Evolutionary conservation across 2,113 vertebrate species (phyloP).

Genomic region (Camelus bactrianus): DNA sequence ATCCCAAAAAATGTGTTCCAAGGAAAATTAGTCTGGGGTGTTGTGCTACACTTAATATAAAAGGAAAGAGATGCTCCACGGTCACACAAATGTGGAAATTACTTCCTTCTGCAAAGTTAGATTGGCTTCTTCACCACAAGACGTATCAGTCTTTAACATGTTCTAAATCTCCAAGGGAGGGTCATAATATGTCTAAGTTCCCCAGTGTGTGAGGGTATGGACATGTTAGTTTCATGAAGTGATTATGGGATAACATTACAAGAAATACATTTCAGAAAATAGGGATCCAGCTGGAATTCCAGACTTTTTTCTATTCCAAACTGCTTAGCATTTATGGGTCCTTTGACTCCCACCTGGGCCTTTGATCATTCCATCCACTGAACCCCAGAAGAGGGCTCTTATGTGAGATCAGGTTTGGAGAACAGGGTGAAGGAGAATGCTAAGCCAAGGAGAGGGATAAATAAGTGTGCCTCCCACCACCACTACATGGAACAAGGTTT

Average conservation of each 20-base stretch:
- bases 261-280: slow-evolving; percentile 38
- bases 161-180: not conserved
- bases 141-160: not conserved
- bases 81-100: not conserved
- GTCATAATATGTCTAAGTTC: not conserved
- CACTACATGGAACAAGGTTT: not conserved
- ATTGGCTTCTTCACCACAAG: not conserved
- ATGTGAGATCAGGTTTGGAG: not conserved
- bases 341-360: not conserved
- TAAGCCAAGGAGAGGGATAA: not conserved
- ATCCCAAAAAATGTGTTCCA: not conserved
- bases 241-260: not conserved
- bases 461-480: not conserved
- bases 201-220: not conserved
- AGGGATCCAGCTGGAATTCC: not conserved
- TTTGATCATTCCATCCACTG: not conserved
- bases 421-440: not conserved
- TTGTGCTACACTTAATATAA: not conserved
- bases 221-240: not conserved
- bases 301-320: not conserved
- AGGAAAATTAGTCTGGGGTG: not conserved
- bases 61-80: not conserved
- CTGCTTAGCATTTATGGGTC: not conserved
- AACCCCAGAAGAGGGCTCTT: not conserved
- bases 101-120: not conserved